Percentiles rank a stretch among this genome's conserved stretches.
Evolutionary conservation across 2,113 vertebrate genomes (phyloP).

Genomic region (Mormyrus iriodes): DNA sequence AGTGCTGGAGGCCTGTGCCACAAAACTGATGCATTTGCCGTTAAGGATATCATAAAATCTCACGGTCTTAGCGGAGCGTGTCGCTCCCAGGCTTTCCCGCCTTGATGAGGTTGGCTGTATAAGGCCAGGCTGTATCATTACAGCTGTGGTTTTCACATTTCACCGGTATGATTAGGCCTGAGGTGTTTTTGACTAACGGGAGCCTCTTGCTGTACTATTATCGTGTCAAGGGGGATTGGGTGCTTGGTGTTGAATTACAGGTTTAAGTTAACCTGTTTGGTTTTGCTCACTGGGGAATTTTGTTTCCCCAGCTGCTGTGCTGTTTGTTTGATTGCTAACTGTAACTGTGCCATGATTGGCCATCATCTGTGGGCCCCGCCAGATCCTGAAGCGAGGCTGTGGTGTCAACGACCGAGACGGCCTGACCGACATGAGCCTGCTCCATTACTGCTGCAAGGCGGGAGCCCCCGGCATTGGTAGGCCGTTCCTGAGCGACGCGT

Average conservation of each 20-base stretch:
- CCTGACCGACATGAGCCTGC: conserved; percentile 91
- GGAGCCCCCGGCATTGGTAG: conserved; percentile 93
- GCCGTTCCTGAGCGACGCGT: conserved; percentile 28
- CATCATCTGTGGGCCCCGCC: conserved; percentile 9
- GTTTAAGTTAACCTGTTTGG: not conserved
- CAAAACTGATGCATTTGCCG: not conserved
- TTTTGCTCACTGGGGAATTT: not conserved
- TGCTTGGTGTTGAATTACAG: not conserved
- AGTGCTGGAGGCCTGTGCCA: not conserved
- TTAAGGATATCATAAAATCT: not conserved
- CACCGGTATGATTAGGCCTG: not conserved
- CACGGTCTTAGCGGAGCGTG: not conserved
- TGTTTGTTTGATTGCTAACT: not conserved
- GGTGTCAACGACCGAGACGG: conserved; percentile 92
- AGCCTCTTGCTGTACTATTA: not conserved
- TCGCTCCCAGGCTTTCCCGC: not conserved
- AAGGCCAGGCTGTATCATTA: not conserved
- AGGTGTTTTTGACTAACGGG: not conserved
- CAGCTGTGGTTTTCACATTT: not conserved
- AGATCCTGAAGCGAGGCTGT: conserved; percentile 93
- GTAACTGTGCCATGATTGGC: not conserved
- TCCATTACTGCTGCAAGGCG: conserved; percentile 96
- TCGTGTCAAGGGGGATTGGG: not conserved
- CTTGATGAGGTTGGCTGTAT: not conserved
- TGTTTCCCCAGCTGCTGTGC: not conserved